Conservation (phyloP, 1,140 invertebrate species). For the Limonius californicus region DNA sequence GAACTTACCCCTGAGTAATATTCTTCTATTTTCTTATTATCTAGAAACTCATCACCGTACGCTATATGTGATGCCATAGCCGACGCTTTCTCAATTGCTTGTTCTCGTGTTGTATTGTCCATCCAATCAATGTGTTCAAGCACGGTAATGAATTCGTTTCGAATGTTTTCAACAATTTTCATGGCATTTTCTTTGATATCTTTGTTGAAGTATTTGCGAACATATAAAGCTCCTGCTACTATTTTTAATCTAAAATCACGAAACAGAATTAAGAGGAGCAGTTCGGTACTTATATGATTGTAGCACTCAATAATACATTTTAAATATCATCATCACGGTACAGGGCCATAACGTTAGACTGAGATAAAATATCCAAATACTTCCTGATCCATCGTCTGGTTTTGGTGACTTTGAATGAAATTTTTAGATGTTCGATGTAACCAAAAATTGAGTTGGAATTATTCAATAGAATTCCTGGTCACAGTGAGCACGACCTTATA, state of each 20-base stretch:
- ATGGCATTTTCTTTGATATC: slow-evolving; percentile 53
- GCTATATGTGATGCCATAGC: slow-evolving; percentile 55
- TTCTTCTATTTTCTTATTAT: slow-evolving; percentile 54
- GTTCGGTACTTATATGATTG: too few relatives aligned
- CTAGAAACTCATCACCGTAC: slow-evolving; percentile 57
- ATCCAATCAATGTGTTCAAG: slow-evolving; percentile 66
- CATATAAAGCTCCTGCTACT: slow-evolving; percentile 57
- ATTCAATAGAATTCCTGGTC: background rate
- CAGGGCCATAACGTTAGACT: too few relatives aligned
- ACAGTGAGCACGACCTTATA: too few relatives aligned
- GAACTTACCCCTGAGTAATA: slow-evolving; percentile 42
- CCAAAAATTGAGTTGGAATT: too few relatives aligned
- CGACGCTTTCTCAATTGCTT: slow-evolving; percentile 55
- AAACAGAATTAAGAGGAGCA: too few relatives aligned
- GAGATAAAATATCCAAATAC: too few relatives aligned
- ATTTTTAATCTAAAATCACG: slow-evolving; percentile 12
- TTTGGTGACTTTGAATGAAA: too few relatives aligned
- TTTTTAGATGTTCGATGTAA: too few relatives aligned
- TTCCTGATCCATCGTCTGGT: too few relatives aligned
- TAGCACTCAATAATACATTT: too few relatives aligned
- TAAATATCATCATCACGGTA: too few relatives aligned
- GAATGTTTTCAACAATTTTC: slow-evolving; percentile 64
- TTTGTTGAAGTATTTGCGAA: slow-evolving; percentile 55
- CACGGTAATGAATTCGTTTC: slow-evolving; percentile 54
- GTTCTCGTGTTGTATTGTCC: slow-evolving; percentile 58